Base-by-base conservation (phyloP, 2,113 vertebrate genomes). In the Menidia beryllina region DNA sequence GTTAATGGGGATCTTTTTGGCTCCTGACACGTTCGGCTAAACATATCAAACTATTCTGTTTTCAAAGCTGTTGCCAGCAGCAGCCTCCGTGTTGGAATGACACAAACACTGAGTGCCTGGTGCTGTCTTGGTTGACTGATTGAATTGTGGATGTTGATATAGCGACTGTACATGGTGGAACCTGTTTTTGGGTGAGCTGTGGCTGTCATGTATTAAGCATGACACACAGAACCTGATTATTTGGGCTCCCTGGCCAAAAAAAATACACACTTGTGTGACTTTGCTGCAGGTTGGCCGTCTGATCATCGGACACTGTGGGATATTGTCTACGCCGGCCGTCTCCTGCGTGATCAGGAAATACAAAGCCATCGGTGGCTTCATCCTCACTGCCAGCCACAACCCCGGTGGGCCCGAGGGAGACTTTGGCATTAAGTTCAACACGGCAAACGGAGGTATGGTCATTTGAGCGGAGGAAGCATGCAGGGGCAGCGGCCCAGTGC, bases 371-470 rank as follows among this genome's bases (percentile, higher is more conserved):
- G 96, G 97, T 4, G 97, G 96, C 64, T 96, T 99, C 86, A 92
- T 98, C 77, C 91, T 99, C 62, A 98, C 97, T 0, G 98, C 97
- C 87, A 96, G 96, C 80, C 96, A 96, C 89, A 96, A 96, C 76
- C 97, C 96, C 0, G 98, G 97, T 1, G 98, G 98, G 21, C 96
- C 96, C 66, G 92, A 88, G 14, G 97, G 97, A 57, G 97, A 98
- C 79, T 98, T 99, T 71, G 97, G 98, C 82, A 98, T 99, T 84
- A 97, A 97, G 55, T 99, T 96, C 88, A 98, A 98, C 61, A 96
- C 88, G 55, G 93, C 96, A 85, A 99, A 95, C 30, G 98, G 97
- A 95, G 98, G 98, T 97, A 79, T 86, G 82, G 80, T 77, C 79
- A 88, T 69, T 15, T 21, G 76, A 86, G 76, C 69, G 52, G 26